A percentile compares a stretch with the other conserved stretches of the same genome.
Evolutionary conservation across 2,113 vertebrate species (phyloP).

Genomic region (Hippolais icterina): DNA sequence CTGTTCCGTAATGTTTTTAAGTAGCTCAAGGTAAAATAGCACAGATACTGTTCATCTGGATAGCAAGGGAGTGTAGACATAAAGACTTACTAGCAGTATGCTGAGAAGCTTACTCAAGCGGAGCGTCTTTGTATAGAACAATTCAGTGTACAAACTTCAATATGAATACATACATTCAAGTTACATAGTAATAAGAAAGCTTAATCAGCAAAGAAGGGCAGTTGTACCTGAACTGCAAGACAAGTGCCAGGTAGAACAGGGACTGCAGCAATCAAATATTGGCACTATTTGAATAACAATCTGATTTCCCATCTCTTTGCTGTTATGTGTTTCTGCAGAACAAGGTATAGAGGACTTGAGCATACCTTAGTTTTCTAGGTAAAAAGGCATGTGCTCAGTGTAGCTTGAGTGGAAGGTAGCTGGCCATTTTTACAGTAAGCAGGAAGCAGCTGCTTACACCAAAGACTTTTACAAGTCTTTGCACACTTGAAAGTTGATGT

Average conservation of each 20-base stretch:
- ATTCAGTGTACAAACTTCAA: background rate
- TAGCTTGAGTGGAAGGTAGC: background rate
- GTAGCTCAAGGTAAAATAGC: background rate
- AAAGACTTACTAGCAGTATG: background rate
- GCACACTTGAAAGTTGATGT: background rate
- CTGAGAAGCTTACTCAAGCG: background rate
- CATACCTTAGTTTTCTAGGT: background rate
- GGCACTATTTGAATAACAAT: background rate
- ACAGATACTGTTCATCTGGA: background rate
- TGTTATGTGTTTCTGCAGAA: background rate
- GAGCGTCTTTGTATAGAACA: background rate
- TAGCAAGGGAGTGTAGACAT: background rate
- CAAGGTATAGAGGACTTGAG: background rate
- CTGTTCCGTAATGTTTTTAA: background rate
- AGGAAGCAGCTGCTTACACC: background rate
- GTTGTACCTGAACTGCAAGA: background rate
- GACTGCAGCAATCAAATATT: background rate
- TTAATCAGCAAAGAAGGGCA: background rate
- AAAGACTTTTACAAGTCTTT: background rate
- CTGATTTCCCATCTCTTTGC: background rate
- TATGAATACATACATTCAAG: background rate
- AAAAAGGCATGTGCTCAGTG: background rate
- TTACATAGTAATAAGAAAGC: background rate
- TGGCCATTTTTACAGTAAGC: background rate
- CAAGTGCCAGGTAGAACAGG: background rate